phyloP scores from a whole-genome alignment of 2,113 vertebrate genomes.

The Mesoclemmys tuberculata region DNA sequence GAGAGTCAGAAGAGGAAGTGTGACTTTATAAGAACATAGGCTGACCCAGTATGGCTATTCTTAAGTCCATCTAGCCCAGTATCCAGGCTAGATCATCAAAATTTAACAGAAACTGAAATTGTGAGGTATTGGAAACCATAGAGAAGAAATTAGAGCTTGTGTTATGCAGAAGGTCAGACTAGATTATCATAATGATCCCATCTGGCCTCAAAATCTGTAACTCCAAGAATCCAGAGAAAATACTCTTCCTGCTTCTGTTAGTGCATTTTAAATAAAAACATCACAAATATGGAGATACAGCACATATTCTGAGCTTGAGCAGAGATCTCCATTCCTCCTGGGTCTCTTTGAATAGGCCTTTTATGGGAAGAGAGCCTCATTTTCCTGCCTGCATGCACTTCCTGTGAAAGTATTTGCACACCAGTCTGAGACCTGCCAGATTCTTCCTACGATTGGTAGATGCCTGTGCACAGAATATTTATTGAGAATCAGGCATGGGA shows the following conservation, averaged over 20 bases:
- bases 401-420: not conserved
- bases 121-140: fast-evolving
- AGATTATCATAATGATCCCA: not conserved
- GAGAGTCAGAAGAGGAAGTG: too few relatives aligned
- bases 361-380: not conserved
- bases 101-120: not conserved
- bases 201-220: not conserved
- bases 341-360: not conserved
- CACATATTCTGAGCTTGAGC: not conserved
- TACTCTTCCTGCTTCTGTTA: not conserved
- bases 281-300: not conserved
- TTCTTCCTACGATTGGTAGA: fast-evolving
- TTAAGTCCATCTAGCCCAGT: too few relatives aligned
- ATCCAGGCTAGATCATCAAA: not conserved
- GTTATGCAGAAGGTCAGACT: not conserved
- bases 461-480: not conserved
- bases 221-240: not conserved
- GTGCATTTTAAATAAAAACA: not conserved
- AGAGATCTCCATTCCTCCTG: not conserved
- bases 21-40: too few relatives aligned
- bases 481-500: not conserved
- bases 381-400: not conserved
- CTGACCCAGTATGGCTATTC: too few relatives aligned
- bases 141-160: not conserved
- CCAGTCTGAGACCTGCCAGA: not conserved